Evolutionary conservation across 2,888 invertebrate genomes (phyloP).

Genomic region (Lasioglossum morio): DNA sequence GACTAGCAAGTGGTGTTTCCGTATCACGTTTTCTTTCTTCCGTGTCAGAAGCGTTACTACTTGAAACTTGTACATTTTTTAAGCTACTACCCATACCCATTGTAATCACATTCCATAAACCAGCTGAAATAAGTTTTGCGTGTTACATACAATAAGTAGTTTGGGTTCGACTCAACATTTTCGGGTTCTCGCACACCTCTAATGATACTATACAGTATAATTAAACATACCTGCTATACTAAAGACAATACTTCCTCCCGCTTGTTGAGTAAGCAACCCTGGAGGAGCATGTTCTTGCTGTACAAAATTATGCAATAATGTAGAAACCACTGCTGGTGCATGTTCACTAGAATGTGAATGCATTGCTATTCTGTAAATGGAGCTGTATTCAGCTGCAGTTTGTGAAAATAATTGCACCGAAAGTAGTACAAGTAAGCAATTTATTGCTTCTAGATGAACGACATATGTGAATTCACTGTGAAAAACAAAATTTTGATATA

Average conservation of each 20-base stretch:
- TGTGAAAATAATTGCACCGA: constrained; percentile 94
- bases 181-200: neutral
- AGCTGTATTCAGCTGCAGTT: constrained; percentile 84
- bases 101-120: constrained; percentile 93
- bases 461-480: constrained; percentile 93
- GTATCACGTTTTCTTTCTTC: constrained; percentile 83
- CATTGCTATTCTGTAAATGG: constrained; percentile 87
- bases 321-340: constrained; percentile 92
- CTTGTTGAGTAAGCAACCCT: constrained; percentile 88
- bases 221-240: constrained; percentile 87
- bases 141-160: neutral
- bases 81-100: constrained; percentile 86
- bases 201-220: constrained; percentile 50
- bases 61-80: constrained; percentile 80
- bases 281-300: constrained; percentile 89
- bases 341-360: constrained; percentile 90
- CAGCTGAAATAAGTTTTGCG: constrained; percentile 85
- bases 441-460: constrained; percentile 94
- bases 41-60: constrained; percentile 77
- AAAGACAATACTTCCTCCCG: constrained; percentile 93
- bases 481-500: constrained; percentile 39
- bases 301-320: constrained; percentile 91
- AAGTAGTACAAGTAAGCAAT: constrained; percentile 93
- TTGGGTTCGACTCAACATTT: neutral
- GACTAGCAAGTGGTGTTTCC: constrained; percentile 93